Evolutionary conservation across 37 sponge, comb jelly and placozoan species (phyloP), one percentile per base, ranked within the genome.

Genomic region (Axinella damicornis): DNA sequence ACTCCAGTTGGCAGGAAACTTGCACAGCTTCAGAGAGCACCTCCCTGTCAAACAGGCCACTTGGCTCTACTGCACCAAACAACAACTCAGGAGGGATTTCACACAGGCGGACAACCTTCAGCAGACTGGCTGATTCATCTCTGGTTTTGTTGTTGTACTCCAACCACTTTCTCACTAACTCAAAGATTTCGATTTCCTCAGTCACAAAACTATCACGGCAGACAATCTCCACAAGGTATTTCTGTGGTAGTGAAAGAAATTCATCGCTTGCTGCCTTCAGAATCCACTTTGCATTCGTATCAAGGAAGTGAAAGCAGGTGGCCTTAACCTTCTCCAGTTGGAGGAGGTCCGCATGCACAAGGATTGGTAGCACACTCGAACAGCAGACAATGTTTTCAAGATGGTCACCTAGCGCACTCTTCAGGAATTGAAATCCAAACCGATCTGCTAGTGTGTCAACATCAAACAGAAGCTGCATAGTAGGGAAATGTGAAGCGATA

Each of bases 361-460:
- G 76, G 13, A 88, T 15, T 2, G 20, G 74, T 18, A 77, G 73
- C 18, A 81, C 85, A 30, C 72, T 84, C 28, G 54, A 5, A 38
- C 66, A 40, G 77, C 37, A 76, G 21, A 92, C 66, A 41, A 74
- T 67, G 22, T 61, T 69, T 5, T 71, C 25, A 24, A 92, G 88
- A 36, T 84, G 63, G 16, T 56, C 36, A 52, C 88, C 40, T 30
- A 92, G 81, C 36, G 75, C 82, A 2, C 74, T 38, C 56, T 81
- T 77, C 35, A 87, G 83, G 4, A 76, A 31, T 21, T 28, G 39
- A 17, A 87, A 67, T 27, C 71, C 57, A 74, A 73, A 92, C 70
- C 67, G 78, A 71, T 92, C 88, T 36, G 88, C 76, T 36, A 92
- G 56, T 25, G 59, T 77, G 20, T 84, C 73, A 25, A 92, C 57